phyloP scores from a whole-genome alignment of 2,888 invertebrate species.

The Cactoblastis cactorum region DNA sequence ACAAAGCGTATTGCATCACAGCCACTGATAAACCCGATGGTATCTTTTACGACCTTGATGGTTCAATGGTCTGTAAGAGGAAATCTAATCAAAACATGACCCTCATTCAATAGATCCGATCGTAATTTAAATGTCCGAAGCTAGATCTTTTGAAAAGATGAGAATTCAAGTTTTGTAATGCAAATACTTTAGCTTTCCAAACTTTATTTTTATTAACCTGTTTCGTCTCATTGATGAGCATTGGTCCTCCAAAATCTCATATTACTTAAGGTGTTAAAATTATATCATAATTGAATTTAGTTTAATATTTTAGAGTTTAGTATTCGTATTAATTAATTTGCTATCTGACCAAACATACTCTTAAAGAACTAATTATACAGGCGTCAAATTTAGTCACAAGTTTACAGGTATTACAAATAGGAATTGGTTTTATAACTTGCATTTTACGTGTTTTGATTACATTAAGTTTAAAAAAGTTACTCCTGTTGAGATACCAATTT shows the following conservation, averaged over 20 bases:
- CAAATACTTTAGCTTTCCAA: too few species aligned
- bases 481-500: conserved; percentile 7
- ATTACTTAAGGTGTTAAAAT: too few species aligned
- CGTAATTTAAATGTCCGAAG: neutral
- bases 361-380: too few species aligned
- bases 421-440: too few species aligned
- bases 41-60: conserved; percentile 19
- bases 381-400: too few species aligned
- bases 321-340: too few species aligned
- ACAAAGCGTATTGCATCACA: conserved; percentile 19
- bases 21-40: conserved; percentile 13
- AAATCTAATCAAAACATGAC: conserved; percentile 16
- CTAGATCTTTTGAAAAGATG: neutral
- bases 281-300: too few species aligned
- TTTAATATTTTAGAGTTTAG: too few species aligned
- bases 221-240: too few species aligned
- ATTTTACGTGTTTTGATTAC: neutral
- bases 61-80: conserved; percentile 11
- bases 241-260: too few species aligned
- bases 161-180: neutral
- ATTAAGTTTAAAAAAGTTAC: conserved; percentile 1
- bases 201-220: too few species aligned
- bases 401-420: neutral
- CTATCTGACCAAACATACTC: too few species aligned
- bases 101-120: conserved; percentile 13